A percentile compares a stretch with the other conserved stretches of the same genome.
Conservation (phyloP, 2,797 vertebrate species). For the Acipenser oxyrinchus region DNA sequence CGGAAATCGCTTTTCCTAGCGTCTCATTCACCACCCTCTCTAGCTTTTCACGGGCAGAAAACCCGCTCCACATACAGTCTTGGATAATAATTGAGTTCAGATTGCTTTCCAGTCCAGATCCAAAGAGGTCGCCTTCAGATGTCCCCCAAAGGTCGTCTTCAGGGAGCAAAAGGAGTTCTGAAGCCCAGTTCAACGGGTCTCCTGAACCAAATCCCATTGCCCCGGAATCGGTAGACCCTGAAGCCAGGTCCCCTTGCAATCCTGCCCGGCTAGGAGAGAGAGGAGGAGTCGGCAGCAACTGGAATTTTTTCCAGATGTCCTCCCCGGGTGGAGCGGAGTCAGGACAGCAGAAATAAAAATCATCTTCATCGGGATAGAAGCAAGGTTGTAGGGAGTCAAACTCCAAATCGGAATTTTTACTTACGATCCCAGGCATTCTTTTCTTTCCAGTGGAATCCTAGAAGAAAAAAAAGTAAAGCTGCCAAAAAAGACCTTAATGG, state of each 20-base stretch:
- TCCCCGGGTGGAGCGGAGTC: conserved; percentile 92
- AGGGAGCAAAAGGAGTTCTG: conserved; percentile 77
- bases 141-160: conserved; percentile 82
- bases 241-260: conserved; percentile 69
- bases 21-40: conserved; percentile 87
- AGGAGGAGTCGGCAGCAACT: conserved; percentile 88
- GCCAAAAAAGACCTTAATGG: conserved; percentile 23
- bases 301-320: conserved; percentile 99
- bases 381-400: conserved; percentile 96
- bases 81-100: conserved; percentile 87
- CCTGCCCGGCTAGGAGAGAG: conserved; percentile 84
- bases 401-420: conserved; percentile 92
- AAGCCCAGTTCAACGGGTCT: conserved; percentile 81
- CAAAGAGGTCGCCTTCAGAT: conserved; percentile 64
- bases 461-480: conserved; percentile 23
- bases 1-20: conserved; percentile 59
- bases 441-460: conserved; percentile 44
- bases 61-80: conserved; percentile 99
- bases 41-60: conserved; percentile 88
- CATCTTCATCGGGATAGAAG: conserved; percentile 95
- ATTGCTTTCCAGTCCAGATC: conserved; percentile 73
- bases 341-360: conserved; percentile 92
- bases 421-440: conserved; percentile 82
- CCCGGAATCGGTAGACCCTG: conserved; percentile 45
- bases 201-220: conserved; percentile 62